Conservation (phyloP, 2,888 invertebrate genomes). For the Frankliniella fusca region DNA sequence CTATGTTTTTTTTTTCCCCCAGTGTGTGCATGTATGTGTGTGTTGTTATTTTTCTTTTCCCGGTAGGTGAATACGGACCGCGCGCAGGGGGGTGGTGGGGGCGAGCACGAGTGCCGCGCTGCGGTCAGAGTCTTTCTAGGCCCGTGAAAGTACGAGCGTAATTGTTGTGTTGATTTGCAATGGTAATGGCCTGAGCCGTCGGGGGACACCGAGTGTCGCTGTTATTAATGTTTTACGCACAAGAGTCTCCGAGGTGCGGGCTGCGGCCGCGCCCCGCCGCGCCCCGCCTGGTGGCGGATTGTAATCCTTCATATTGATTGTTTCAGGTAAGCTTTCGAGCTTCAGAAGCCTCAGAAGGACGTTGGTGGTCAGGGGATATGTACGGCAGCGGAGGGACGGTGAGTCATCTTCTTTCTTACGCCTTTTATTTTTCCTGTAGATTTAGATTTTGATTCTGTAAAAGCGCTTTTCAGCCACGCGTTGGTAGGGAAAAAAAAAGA, state of each 20-base stretch:
- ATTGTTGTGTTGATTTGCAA: neutral
- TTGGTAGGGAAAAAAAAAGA: neutral
- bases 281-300: neutral
- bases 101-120: too few species aligned
- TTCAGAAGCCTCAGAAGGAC: conserved; percentile 17
- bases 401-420: neutral
- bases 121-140: too few species aligned
- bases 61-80: too few species aligned
- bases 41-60: too few species aligned
- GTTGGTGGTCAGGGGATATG: conserved; percentile 24
- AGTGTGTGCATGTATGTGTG: too few species aligned
- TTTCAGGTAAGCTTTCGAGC: conserved; percentile 23
- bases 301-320: neutral
- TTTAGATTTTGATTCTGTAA: too few species aligned
- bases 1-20: too few species aligned
- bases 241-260: neutral
- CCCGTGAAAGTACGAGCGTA: conserved; percentile 1
- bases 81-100: too few species aligned
- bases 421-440: neutral
- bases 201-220: too few species aligned
- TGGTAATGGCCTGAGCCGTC: neutral
- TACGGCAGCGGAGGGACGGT: conserved; percentile 21
- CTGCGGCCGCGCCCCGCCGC: neutral
- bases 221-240: too few species aligned
- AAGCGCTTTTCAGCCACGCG: neutral